Conservation (phyloP, 2,113 vertebrate genomes). For the Carassius gibelio region DNA sequence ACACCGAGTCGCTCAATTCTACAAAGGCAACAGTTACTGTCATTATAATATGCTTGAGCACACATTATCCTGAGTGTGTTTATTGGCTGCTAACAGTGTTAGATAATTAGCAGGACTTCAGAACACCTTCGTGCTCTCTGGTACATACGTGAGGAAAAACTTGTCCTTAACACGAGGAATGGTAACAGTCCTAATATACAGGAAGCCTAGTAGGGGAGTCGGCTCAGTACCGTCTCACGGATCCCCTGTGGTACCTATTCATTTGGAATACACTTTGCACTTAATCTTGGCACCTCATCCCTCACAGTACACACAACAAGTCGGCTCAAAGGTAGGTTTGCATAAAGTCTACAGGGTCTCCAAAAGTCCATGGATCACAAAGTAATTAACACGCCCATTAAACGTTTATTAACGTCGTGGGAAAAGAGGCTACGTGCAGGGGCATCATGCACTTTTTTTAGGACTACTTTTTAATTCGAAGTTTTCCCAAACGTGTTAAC, state of each 20-base stretch:
- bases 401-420: neutral
- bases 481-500: too few species aligned
- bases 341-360: neutral
- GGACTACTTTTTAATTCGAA: too few species aligned
- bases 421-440: neutral
- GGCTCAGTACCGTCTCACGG: slow-evolving; percentile 1
- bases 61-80: slow-evolving; percentile 18
- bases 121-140: neutral
- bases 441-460: too few species aligned
- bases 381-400: slow-evolving; percentile 8
- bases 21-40: slow-evolving; percentile 13
- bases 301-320: slow-evolving; percentile 22
- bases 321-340: neutral
- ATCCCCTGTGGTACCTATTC: slow-evolving; percentile 43
- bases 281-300: slow-evolving; percentile 38
- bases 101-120: slow-evolving; percentile 21
- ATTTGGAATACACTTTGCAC: slow-evolving; percentile 40
- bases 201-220: slow-evolving; percentile 36
- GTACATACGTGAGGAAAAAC: slow-evolving; percentile 7
- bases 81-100: slow-evolving; percentile 2
- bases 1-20: neutral
- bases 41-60: slow-evolving; percentile 2
- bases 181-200: slow-evolving; percentile 45
- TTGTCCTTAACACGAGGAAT: neutral
- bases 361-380: neutral